These are phyloP conservation scores for Callospermophilus lateralis DNA, from an alignment of 2,113 vertebrate genomes.

Conservation along the genomic window DNA sequence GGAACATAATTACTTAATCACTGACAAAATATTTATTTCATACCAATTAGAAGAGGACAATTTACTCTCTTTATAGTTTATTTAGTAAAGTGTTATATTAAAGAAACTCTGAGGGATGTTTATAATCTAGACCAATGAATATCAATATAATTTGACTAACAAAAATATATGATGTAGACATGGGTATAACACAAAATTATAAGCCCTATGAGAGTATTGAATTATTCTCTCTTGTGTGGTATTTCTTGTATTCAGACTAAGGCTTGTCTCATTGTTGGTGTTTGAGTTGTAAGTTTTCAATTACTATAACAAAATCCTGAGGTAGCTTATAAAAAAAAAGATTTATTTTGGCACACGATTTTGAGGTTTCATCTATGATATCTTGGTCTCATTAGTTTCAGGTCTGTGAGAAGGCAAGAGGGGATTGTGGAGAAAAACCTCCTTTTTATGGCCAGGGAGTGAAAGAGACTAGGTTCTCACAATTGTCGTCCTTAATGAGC, in stretches of 20 bases:
- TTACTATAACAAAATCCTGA: not conserved
- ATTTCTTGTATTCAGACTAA: not conserved
- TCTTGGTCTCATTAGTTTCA: no score
- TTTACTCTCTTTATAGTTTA: not conserved
- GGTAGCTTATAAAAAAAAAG: no score
- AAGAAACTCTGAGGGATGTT: not conserved
- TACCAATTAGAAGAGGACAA: no score
- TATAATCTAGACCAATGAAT: not conserved
- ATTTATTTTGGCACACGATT: no score
- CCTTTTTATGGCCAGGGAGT: not conserved
- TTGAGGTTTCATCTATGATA: no score
- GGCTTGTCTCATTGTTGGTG: not conserved
- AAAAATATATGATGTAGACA: not conserved
- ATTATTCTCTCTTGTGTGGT: not conserved
- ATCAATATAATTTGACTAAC: not conserved
- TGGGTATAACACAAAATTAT: not conserved
- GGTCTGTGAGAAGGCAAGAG: no score
- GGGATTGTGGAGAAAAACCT: no score
- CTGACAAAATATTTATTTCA: not conserved
- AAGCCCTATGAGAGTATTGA: not conserved
- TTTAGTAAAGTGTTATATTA: not conserved
- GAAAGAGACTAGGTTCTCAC: not conserved
- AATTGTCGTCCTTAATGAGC: accelerated
- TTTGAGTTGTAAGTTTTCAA: not conserved
- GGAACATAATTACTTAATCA: not conserved